Evolutionary conservation across 2,113 vertebrate species (phyloP).

Genomic region (Strix uralensis): DNA sequence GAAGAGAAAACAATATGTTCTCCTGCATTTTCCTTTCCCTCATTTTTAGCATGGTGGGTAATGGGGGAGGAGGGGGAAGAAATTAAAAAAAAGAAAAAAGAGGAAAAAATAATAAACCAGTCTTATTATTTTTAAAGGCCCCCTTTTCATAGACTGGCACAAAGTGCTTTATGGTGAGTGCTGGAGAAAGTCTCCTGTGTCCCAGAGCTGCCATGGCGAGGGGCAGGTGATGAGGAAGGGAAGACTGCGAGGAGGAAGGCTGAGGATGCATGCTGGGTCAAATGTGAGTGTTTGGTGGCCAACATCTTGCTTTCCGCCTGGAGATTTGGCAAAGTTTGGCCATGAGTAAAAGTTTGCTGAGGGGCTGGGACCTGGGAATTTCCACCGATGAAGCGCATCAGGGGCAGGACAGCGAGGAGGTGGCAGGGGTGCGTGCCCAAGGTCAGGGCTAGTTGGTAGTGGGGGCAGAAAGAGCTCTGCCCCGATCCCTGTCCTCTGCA

Average conservation of each 20-base stretch:
- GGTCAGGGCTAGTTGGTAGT: rapidly evolving
- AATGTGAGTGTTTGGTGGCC: neutral
- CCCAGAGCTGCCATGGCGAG: neutral
- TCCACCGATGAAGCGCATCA: neutral
- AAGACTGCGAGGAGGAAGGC: neutral
- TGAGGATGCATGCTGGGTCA: neutral
- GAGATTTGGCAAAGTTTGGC: rapidly evolving
- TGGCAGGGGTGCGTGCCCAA: neutral
- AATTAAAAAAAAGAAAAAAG: neutral
- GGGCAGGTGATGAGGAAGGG: neutral
- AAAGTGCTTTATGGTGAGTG: neutral
- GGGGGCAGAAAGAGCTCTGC: neutral
- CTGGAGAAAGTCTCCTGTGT: neutral
- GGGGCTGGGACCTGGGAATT: neutral
- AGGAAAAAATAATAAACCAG: neutral
- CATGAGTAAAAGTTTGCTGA: neutral
- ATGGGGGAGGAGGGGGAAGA: rapidly evolving
- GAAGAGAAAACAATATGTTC: neutral
- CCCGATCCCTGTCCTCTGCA: neutral
- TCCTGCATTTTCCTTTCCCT: neutral
- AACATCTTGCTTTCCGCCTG: neutral
- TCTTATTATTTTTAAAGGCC: neutral
- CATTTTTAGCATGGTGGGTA: neutral
- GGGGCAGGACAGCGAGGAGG: neutral
- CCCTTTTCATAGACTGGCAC: neutral